These are phyloP conservation scores for Pedetes capensis DNA, from an alignment of 2,113 vertebrate species.

Conservation along the genomic window DNA sequence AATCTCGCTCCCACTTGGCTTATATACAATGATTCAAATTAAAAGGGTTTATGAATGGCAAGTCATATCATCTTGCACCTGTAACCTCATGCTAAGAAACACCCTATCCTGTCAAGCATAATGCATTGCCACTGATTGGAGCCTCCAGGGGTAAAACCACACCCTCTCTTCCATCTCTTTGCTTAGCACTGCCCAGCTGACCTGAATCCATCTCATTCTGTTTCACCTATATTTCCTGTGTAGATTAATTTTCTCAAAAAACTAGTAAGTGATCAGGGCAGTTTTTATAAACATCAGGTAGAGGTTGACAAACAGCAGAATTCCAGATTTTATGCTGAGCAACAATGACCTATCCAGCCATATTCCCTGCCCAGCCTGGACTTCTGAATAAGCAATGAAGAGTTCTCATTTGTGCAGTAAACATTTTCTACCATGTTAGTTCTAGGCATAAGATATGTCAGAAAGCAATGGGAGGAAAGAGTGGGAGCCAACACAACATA, in stretches of 20 bases:
- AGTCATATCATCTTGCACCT: background rate
- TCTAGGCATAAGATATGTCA: background rate
- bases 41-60: background rate
- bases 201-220: background rate
- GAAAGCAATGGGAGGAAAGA: background rate
- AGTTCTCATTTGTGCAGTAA: background rate
- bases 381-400: background rate
- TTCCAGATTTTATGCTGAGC: accelerated
- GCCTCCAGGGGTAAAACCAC: background rate
- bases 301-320: no score
- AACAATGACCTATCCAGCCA: accelerated
- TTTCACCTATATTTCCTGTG: background rate
- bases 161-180: background rate
- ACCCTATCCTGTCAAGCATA: background rate
- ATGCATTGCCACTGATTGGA: no score
- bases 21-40: background rate
- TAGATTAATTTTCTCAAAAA: background rate
- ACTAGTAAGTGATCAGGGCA: no score
- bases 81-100: background rate
- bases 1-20: background rate
- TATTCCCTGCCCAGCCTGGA: no score
- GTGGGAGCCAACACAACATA: background rate
- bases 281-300: background rate
- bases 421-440: background rate
- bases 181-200: background rate